Conservation (phyloP, 2,888 invertebrate species). For the Opisthograptis luteolata region DNA sequence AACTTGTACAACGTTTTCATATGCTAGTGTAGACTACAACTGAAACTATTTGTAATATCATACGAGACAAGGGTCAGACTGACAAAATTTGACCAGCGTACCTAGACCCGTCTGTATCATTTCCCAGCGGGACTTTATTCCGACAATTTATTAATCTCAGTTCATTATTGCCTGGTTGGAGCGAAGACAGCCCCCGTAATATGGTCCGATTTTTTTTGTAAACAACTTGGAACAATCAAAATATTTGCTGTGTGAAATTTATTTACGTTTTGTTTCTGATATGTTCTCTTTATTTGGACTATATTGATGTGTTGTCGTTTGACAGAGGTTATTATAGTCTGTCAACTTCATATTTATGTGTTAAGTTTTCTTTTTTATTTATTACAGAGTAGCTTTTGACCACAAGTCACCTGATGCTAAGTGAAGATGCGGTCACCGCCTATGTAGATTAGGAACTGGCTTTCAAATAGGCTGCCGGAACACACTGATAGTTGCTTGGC, state of each 20-base stretch:
- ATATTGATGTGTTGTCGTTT: neutral
- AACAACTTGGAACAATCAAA: slow-evolving; percentile 22
- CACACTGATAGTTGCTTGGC: too few species aligned
- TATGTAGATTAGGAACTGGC: too few species aligned
- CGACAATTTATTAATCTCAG: slow-evolving; percentile 33
- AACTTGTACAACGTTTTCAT: slow-evolving; percentile 11
- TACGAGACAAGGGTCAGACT: slow-evolving; percentile 39
- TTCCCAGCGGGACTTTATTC: neutral
- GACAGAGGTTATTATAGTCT: too few species aligned
- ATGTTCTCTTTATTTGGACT: slow-evolving; percentile 4
- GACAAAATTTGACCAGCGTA: slow-evolving; percentile 37
- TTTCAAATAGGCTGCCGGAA: too few species aligned
- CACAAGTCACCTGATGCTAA: too few species aligned
- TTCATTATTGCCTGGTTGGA: slow-evolving; percentile 21
- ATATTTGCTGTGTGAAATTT: slow-evolving; percentile 24
- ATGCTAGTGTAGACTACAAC: slow-evolving; percentile 26
- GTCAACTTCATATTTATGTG: too few species aligned
- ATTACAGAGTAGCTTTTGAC: too few species aligned
- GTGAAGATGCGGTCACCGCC: too few species aligned
- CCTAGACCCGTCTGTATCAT: slow-evolving; percentile 23
- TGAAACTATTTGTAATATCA: slow-evolving; percentile 43
- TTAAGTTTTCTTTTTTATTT: too few species aligned
- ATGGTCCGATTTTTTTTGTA: slow-evolving; percentile 30
- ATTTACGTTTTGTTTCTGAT: slow-evolving; percentile 12
- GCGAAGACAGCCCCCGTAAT: slow-evolving; percentile 24